These are phyloP conservation scores for Pachypanchax playfairii DNA, from an alignment of 2,113 vertebrate genomes.

Conservation along the genomic window DNA sequence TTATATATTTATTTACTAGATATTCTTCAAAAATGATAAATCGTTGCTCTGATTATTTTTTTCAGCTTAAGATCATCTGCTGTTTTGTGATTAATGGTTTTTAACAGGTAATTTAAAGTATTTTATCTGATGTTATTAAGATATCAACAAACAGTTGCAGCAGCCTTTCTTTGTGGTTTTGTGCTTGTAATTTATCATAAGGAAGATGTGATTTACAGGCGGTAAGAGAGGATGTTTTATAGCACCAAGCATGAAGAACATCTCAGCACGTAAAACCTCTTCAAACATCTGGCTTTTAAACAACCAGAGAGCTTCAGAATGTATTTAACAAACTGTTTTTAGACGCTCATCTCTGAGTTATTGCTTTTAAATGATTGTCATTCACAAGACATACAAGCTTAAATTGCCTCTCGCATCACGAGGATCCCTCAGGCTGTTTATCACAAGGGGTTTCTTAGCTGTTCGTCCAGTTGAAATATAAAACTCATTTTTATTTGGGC, in stretches of 20 bases:
- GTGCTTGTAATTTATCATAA: neutral
- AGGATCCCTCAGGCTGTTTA: slow-evolving; percentile 34
- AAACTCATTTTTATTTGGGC: slow-evolving; percentile 43
- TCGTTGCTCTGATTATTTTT: too few relatives aligned
- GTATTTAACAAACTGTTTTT: slow-evolving; percentile 23
- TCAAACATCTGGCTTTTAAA: neutral
- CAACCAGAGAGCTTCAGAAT: slow-evolving; percentile 25
- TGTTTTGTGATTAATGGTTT: too few relatives aligned
- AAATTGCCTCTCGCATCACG: slow-evolving; percentile 27
- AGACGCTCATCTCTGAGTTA: slow-evolving; percentile 42
- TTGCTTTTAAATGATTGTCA: slow-evolving; percentile 42
- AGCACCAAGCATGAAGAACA: neutral
- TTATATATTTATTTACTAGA: too few relatives aligned
- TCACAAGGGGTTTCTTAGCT: slow-evolving; percentile 9
- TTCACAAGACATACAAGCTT: slow-evolving; percentile 41
- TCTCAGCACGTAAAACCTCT: neutral
- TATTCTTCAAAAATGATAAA: too few relatives aligned
- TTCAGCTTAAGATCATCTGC: too few relatives aligned
- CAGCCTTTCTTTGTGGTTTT: too few relatives aligned
- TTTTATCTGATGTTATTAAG: too few relatives aligned
- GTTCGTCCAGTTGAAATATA: slow-evolving; percentile 42
- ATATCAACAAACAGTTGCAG: too few relatives aligned
- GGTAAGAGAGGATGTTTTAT: neutral
- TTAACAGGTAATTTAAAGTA: too few relatives aligned
- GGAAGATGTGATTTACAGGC: neutral